A percentile compares a stretch with the other conserved stretches of the same genome.
Evolutionary conservation across 2,113 vertebrate genomes (phyloP).

Genomic region (Muntiacus muntjak): DNA sequence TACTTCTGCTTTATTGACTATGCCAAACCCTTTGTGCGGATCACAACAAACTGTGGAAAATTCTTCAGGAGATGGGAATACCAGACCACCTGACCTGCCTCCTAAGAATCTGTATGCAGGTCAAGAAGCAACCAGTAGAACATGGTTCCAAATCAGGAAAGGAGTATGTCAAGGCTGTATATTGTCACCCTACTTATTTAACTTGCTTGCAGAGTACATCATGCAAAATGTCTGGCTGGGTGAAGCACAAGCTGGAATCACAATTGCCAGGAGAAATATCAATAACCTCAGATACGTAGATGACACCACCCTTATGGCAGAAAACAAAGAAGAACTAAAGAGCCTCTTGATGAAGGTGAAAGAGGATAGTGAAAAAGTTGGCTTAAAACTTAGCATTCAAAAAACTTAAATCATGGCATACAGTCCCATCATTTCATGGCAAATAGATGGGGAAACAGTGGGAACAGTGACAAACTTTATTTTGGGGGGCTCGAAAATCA

Average conservation of each 20-base stretch:
- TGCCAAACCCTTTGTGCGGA: neutral
- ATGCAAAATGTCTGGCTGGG: neutral
- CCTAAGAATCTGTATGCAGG: neutral
- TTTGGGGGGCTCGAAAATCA: neutral
- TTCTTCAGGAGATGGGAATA: neutral
- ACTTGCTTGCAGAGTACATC: neutral
- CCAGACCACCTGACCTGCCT: neutral
- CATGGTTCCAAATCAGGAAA: neutral
- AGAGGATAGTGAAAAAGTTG: neutral
- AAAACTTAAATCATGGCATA: neutral
- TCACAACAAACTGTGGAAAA: neutral
- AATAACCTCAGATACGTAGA: neutral
- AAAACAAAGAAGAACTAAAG: neutral
- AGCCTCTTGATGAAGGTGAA: neutral
- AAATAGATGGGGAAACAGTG: neutral
- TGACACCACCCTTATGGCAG: neutral
- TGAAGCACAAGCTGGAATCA: neutral
- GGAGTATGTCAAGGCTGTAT: neutral
- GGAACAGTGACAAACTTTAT: neutral
- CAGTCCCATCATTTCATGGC: neutral
- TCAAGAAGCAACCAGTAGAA: neutral
- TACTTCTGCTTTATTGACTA: neutral
- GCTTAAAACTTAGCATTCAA: neutral
- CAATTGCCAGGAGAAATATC: neutral
- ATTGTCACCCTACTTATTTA: neutral